These are phyloP conservation scores for Telenomus remus DNA, from an alignment of 1,140 invertebrate species.

Conservation along the genomic window DNA sequence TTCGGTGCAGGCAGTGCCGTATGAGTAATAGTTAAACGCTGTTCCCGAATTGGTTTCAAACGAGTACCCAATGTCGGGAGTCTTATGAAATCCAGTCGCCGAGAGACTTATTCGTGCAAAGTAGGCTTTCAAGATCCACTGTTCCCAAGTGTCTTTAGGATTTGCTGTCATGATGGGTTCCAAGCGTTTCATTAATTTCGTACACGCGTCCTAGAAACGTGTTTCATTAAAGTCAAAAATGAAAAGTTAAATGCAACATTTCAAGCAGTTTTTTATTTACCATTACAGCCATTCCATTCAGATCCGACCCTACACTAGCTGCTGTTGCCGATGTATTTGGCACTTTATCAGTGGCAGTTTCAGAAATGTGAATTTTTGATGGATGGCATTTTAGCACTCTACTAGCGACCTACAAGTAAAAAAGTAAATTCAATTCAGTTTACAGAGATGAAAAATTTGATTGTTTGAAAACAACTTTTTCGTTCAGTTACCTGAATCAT, in stretches of 20 bases:
- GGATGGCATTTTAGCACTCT: conserved; percentile 83
- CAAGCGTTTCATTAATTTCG: conserved; percentile 84
- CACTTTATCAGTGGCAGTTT: conserved; percentile 94
- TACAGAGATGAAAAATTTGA: neutral
- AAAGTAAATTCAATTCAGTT: too few relatives aligned
- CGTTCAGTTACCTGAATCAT: conserved; percentile 87
- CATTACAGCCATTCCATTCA: conserved; percentile 96
- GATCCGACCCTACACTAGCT: conserved; percentile 92
- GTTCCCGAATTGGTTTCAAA: conserved; percentile 82
- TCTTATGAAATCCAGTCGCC: conserved; percentile 89
- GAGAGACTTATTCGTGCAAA: conserved; percentile 87
- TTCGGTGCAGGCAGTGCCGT: conserved; percentile 86
- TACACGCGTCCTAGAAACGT: conserved; percentile 84
- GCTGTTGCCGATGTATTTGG: conserved; percentile 95
- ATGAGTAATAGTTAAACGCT: conserved; percentile 88
- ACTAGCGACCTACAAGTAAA: conserved; percentile 79
- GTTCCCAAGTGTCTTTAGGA: conserved; percentile 88
- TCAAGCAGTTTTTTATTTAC: conserved; percentile 71
- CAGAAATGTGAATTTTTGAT: conserved; percentile 89
- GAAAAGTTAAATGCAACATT: too few relatives aligned
- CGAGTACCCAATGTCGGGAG: conserved; percentile 87
- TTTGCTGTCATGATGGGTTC: conserved; percentile 85
- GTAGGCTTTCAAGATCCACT: conserved; percentile 90
- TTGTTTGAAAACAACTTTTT: too few relatives aligned
- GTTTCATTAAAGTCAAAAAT: neutral